Conservation (phyloP, 2,113 vertebrate species). For the Sinocyclocheilus grahami region DNA sequence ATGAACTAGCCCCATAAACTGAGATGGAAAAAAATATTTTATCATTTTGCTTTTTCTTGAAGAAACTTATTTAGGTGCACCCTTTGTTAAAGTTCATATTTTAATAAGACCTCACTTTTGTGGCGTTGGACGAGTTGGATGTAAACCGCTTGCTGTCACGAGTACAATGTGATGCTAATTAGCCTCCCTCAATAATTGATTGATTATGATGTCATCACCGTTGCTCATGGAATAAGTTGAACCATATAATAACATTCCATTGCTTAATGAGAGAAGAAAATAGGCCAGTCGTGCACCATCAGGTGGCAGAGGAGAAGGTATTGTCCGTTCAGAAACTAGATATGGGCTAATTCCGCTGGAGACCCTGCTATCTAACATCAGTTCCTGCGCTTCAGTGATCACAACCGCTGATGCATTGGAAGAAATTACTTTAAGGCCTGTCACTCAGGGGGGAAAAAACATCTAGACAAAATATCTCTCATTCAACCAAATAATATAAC, state of each 20-base stretch:
- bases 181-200: conserved; percentile 23
- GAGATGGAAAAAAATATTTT: not conserved
- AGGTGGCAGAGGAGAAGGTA: conserved; percentile 54
- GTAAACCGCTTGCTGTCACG: conserved; percentile 1
- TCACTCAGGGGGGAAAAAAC: not conserved
- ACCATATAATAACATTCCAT: conserved; percentile 57
- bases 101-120: not conserved
- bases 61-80: not conserved
- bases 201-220: conserved; percentile 48
- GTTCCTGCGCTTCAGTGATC: conserved; percentile 36
- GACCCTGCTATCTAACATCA: conserved; percentile 18
- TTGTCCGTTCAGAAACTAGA: conserved; percentile 61
- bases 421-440: conserved; percentile 1
- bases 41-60: not conserved
- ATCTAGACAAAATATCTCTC: not conserved
- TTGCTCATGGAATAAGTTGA: conserved; percentile 45
- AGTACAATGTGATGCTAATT: conserved; percentile 30
- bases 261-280: conserved; percentile 61
- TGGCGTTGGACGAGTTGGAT: not conserved
- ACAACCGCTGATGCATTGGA: conserved; percentile 17
- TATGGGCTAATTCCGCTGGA: conserved; percentile 42
- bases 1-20: not conserved
- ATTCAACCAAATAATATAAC: not conserved
- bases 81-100: not conserved
- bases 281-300: conserved; percentile 58